Percentiles rank a stretch among this genome's conserved stretches.
Conservation (phyloP, 2,113 vertebrate genomes). For the Nycticryphes semicollaris region DNA sequence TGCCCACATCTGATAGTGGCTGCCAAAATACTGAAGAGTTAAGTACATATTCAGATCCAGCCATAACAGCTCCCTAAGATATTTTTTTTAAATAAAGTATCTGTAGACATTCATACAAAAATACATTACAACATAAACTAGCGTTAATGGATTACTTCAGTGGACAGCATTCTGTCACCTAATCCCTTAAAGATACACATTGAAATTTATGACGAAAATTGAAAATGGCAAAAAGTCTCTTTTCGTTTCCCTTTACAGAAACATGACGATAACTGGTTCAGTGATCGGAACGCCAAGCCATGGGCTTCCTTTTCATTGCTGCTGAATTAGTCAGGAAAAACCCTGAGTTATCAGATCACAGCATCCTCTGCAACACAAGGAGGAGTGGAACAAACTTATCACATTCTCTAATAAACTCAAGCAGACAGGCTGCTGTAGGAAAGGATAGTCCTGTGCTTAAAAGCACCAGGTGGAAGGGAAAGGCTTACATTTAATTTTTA, state of each 20-base stretch:
- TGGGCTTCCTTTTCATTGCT: not conserved
- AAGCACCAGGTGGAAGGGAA: not conserved
- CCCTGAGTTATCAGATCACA: not conserved
- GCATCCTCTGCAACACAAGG: not conserved
- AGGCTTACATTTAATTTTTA: not conserved
- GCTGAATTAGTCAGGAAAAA: not conserved
- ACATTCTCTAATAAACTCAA: not conserved
- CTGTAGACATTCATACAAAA: not conserved
- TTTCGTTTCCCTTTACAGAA: not conserved
- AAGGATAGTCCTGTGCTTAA: not conserved
- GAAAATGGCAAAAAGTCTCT: not conserved
- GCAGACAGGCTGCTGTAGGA: not conserved
- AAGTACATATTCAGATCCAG: not conserved
- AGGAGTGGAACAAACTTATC: not conserved
- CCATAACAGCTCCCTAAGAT: rapidly evolving
- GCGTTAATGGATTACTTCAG: not conserved
- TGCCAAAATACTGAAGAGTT: not conserved
- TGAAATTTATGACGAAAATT: not conserved
- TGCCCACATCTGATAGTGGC: not conserved
- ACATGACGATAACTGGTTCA: not conserved
- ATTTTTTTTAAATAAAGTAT: not conserved
- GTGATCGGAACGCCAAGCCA: not conserved
- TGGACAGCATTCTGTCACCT: not conserved
- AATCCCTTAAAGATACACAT: not conserved
- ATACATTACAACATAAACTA: not conserved